Percentiles rank a stretch among this genome's conserved stretches.
phyloP scores from a whole-genome alignment of 2,888 invertebrate genomes.

The Andrena bucephala region DNA sequence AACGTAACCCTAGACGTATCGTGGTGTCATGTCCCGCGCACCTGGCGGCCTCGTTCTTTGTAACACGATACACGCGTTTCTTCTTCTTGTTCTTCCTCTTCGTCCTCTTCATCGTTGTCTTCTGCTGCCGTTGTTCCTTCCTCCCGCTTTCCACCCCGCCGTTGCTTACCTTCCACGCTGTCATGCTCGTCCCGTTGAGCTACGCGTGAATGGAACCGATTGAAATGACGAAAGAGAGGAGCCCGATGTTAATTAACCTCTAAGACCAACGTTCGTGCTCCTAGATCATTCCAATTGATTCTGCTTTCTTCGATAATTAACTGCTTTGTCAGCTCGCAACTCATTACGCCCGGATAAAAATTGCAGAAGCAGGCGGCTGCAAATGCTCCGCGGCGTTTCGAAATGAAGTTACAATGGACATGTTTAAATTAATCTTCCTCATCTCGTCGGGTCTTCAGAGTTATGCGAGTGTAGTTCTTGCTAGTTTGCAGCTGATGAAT shows the following conservation, averaged over 20 bases:
- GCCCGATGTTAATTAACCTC: slow-evolving; percentile 19
- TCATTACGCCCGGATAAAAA: neutral
- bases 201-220: slow-evolving; percentile 20
- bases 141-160: slow-evolving; percentile 22
- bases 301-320: slow-evolving; percentile 8
- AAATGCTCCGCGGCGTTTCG: neutral
- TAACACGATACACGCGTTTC: slow-evolving; percentile 80
- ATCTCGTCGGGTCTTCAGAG: neutral
- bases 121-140: slow-evolving; percentile 33
- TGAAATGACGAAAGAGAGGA: slow-evolving; percentile 11
- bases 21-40: slow-evolving; percentile 83
- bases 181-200: slow-evolving; percentile 7
- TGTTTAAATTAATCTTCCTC: neutral
- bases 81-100: slow-evolving; percentile 62
- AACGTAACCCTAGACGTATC: slow-evolving; percentile 83
- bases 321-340: neutral
- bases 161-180: slow-evolving; percentile 10
- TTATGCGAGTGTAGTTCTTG: no score
- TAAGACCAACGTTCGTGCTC: neutral
- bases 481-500: no score
- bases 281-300: slow-evolving; percentile 4
- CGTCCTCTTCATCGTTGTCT: slow-evolving; percentile 25
- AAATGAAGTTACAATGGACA: neutral
- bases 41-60: slow-evolving; percentile 83
- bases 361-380: neutral